phyloP scores from a whole-genome alignment of 2,888 invertebrate genomes.

The Melanostoma mellinum region DNA sequence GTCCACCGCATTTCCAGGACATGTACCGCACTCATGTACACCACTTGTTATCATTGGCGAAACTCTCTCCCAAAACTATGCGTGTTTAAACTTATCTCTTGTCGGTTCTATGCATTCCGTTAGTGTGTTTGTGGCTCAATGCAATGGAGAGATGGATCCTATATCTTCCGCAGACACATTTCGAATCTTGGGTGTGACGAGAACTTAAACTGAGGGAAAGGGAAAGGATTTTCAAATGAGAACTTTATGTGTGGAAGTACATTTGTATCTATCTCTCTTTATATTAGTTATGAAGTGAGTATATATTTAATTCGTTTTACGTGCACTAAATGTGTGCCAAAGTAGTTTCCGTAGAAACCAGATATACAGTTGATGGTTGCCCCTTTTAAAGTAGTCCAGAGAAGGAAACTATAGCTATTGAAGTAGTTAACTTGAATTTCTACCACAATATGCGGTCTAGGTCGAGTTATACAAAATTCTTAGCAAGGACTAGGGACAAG shows the following conservation, averaged over 20 bases:
- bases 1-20: slow-evolving; percentile 63
- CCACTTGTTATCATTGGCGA: slow-evolving; percentile 69
- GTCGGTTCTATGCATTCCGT: slow-evolving; percentile 20
- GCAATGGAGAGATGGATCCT: slow-evolving; percentile 35
- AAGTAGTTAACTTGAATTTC: slow-evolving; percentile 27
- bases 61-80: slow-evolving; percentile 53
- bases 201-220: neutral
- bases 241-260: slow-evolving; percentile 48
- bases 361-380: slow-evolving; percentile 21
- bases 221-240: neutral
- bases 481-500: slow-evolving; percentile 20
- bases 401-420: neutral
- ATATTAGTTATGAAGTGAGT: slow-evolving; percentile 64
- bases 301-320: slow-evolving; percentile 68
- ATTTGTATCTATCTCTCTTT: slow-evolving; percentile 57
- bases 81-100: slow-evolving; percentile 65
- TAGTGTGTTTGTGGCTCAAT: slow-evolving; percentile 35
- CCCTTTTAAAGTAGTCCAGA: neutral
- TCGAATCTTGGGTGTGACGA: slow-evolving; percentile 22
- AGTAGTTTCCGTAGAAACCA: slow-evolving; percentile 46
- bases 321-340: slow-evolving; percentile 67
- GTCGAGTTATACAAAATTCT: slow-evolving; percentile 53
- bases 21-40: slow-evolving; percentile 61
- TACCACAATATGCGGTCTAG: slow-evolving; percentile 52
- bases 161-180: slow-evolving; percentile 49